These are phyloP conservation scores for Poeciliopsis presidionis DNA, from an alignment of 2,797 vertebrate genomes.

Conservation along the genomic window DNA sequence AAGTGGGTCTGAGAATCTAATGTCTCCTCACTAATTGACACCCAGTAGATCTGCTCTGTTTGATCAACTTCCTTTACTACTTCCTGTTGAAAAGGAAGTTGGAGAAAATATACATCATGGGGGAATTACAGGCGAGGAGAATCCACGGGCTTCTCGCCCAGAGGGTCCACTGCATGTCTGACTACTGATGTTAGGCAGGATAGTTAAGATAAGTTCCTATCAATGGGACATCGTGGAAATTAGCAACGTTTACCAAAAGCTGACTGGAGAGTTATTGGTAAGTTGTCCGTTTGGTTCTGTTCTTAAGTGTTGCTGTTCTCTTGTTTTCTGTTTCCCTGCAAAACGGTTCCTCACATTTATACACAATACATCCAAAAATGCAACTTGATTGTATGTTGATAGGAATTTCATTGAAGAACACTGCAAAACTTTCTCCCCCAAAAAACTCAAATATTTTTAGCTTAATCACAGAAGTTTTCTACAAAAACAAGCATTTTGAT, in stretches of 20 bases:
- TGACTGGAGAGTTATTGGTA: not conserved
- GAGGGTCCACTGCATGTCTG: not conserved
- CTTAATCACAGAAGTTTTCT: no score
- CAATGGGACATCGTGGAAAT: not conserved
- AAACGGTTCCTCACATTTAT: not conserved
- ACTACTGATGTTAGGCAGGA: not conserved
- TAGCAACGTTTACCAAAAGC: not conserved
- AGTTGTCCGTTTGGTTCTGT: no score
- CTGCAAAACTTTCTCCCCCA: not conserved
- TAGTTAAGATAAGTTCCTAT: not conserved
- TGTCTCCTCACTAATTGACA: constrained; percentile 9
- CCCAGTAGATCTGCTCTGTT: constrained; percentile 21
- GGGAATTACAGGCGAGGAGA: not conserved
- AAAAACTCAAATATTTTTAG: not conserved
- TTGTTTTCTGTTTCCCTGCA: not conserved
- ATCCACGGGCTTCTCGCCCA: no score
- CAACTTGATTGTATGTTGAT: not conserved
- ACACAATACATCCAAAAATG: not conserved
- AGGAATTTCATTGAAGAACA: not conserved
- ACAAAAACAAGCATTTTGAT: not conserved
- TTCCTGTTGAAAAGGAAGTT: not conserved
- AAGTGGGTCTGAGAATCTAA: not conserved
- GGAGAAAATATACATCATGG: not conserved
- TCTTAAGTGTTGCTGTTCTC: not conserved
- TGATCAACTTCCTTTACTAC: not conserved